Evolutionary conservation across 2,113 vertebrate genomes (phyloP).

Genomic region (Platysteira castanea): DNA sequence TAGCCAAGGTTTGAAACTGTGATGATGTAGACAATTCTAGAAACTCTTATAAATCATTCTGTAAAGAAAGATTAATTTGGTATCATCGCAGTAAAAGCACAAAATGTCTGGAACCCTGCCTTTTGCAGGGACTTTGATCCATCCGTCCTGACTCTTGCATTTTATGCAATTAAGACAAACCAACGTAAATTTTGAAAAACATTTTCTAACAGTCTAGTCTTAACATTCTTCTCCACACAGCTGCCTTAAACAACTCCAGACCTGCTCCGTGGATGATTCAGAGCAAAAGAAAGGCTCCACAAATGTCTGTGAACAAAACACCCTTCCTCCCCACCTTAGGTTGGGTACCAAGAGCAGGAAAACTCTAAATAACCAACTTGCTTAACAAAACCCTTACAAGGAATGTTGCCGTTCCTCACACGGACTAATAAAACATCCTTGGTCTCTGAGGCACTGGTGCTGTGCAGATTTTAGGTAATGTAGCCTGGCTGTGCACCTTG

Average conservation of each 20-base stretch:
- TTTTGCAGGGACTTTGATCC: not conserved
- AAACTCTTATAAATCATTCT: not conserved
- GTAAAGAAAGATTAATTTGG: not conserved
- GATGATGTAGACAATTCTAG: not conserved
- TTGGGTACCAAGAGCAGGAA: not conserved
- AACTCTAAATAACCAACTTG: not conserved
- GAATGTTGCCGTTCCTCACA: not conserved
- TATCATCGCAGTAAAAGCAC: not conserved
- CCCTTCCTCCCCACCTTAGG: rapidly evolving
- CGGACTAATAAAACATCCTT: not conserved
- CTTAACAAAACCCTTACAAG: not conserved
- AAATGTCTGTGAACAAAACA: not conserved
- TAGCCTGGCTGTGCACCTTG: not conserved
- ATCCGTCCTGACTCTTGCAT: not conserved
- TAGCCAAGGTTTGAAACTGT: not conserved
- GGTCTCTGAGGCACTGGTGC: not conserved
- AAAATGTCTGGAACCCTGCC: not conserved
- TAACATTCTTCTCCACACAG: not conserved
- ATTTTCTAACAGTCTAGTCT: not conserved
- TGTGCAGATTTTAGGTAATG: not conserved
- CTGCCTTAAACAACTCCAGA: not conserved
- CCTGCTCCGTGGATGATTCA: not conserved
- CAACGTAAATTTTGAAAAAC: not conserved
- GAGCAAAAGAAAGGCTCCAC: not conserved
- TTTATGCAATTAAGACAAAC: not conserved